phyloP scores from a whole-genome alignment of 2,888 invertebrate species.

The Mantis religiosa region DNA sequence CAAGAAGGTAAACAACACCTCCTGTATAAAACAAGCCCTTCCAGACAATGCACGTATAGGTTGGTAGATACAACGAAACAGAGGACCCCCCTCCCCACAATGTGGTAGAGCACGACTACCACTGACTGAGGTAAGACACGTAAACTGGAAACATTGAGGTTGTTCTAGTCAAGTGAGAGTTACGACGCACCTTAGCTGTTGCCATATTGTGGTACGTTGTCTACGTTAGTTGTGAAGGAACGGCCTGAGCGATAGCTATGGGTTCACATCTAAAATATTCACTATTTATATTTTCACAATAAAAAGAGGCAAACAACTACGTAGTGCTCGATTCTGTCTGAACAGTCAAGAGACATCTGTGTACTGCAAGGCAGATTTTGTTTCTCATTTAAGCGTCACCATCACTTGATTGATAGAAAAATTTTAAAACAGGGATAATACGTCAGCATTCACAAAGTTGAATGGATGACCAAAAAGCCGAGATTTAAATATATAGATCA shows the following conservation, averaged over 20 bases:
- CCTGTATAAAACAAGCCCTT: constrained; percentile 29
- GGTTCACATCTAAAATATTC: constrained; percentile 26
- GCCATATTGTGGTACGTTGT: background rate
- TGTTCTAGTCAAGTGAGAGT: constrained; percentile 19
- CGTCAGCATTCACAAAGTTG: constrained; percentile 22
- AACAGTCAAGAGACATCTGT: constrained; percentile 1
- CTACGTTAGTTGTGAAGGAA: constrained; percentile 18
- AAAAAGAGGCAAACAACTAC: constrained; percentile 15
- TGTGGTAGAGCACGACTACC: background rate
- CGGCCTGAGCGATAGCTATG: constrained; percentile 23
- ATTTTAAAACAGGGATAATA: constrained; percentile 27
- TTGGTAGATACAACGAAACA: constrained; percentile 21
- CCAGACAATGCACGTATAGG: constrained; percentile 21
- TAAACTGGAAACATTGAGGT: constrained; percentile 22
- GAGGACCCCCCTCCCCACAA: background rate
- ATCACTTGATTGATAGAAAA: constrained; percentile 27
- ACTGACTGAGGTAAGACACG: constrained; percentile 22
- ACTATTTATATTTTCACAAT: constrained; percentile 20
- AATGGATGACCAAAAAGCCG: constrained; percentile 23
- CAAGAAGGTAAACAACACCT: constrained; percentile 31
- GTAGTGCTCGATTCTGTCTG: constrained; percentile 6
- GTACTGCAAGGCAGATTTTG: constrained; percentile 21
- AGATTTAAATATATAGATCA: constrained; percentile 23
- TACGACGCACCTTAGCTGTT: constrained; percentile 6
- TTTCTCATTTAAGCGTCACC: constrained; percentile 25